Percentiles rank a stretch among this genome's conserved stretches.
Evolutionary conservation across 2,888 invertebrate species (phyloP).

Genomic region (Ethmia dodecea): DNA sequence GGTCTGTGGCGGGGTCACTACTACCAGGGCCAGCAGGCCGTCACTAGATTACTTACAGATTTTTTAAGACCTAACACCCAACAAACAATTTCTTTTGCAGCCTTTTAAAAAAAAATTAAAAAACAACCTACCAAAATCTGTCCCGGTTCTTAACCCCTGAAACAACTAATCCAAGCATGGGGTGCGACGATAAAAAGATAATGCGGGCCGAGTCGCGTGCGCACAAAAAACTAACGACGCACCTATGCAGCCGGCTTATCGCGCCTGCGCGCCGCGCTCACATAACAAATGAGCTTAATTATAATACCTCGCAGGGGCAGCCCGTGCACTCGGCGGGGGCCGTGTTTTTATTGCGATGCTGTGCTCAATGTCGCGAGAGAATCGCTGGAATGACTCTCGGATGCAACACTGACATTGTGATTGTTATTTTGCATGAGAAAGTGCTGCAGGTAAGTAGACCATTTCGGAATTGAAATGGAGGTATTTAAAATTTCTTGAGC

Average conservation of each 20-base stretch:
- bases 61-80: too few species aligned
- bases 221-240: conserved; percentile 71
- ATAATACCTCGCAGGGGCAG: conserved; percentile 65
- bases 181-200: conserved; percentile 76
- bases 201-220: conserved; percentile 70
- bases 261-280: conserved; percentile 59
- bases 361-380: conserved; percentile 63
- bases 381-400: neutral
- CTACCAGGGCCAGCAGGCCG: too few species aligned
- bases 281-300: conserved; percentile 73
- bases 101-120: too few species aligned
- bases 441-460: too few species aligned
- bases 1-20: too few species aligned
- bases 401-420: neutral
- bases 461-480: too few species aligned
- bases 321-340: too few species aligned
- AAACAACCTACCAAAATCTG: neutral
- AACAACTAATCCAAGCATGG: conserved; percentile 62
- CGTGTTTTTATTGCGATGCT: conserved; percentile 65
- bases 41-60: too few species aligned
- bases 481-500: too few species aligned
- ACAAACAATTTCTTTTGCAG: too few species aligned
- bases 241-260: conserved; percentile 68
- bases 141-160: conserved; percentile 42
- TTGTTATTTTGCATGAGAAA: too few species aligned